Percentiles rank a stretch among this genome's conserved stretches.
Conservation (phyloP, 2,113 vertebrate genomes). For the Corynorhinus townsendii region DNA sequence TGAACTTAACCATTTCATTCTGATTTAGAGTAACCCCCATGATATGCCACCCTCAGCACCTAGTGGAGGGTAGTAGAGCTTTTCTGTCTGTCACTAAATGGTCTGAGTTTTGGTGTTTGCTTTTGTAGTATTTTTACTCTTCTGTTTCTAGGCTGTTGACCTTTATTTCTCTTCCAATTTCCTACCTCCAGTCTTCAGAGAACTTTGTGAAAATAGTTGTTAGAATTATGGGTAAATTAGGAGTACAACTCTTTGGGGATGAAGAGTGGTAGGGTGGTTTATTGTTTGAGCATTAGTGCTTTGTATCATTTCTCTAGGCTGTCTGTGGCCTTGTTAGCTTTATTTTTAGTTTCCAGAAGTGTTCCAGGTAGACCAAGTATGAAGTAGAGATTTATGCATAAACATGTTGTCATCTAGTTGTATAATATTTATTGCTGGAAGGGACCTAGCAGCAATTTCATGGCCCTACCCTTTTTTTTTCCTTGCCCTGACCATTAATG, state of each 20-base stretch:
- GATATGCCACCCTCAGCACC: not conserved
- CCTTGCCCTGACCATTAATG: not conserved
- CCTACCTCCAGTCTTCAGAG: not conserved
- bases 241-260: not conserved
- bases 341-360: not conserved
- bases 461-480: not conserved
- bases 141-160: not conserved
- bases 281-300: not conserved
- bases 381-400: not conserved
- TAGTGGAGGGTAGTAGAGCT: not conserved
- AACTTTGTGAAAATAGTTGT: not conserved
- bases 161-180: not conserved
- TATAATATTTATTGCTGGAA: not conserved
- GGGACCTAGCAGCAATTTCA: not conserved
- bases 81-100: not conserved
- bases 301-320: not conserved
- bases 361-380: not conserved
- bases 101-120: not conserved
- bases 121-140: not conserved
- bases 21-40: not conserved
- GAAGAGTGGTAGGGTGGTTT: not conserved
- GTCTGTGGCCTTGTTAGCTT: not conserved
- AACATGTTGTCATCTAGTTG: not conserved
- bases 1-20: not conserved
- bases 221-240: not conserved